phyloP scores from a whole-genome alignment of 2,113 vertebrate genomes.

The Sphaerodactylus townsendi region DNA sequence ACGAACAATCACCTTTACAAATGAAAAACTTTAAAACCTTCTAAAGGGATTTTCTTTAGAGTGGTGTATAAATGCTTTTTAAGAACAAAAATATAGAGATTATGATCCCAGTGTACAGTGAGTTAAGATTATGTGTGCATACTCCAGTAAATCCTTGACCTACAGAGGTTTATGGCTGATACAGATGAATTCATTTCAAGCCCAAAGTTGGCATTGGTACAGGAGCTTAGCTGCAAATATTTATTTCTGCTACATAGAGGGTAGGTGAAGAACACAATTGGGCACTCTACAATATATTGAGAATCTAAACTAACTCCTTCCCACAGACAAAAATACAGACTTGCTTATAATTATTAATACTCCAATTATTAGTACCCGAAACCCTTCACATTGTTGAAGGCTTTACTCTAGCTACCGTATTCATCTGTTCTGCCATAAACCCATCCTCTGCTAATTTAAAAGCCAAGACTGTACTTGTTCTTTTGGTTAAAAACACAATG shows the following conservation, averaged over 20 bases:
- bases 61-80: conserved; percentile 9
- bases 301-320: not conserved
- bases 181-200: conserved; percentile 42
- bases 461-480: not conserved
- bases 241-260: conserved; percentile 30
- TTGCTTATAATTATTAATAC: not conserved
- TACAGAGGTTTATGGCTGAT: conserved; percentile 54
- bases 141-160: conserved; percentile 35
- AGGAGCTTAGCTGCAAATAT: conserved; percentile 27
- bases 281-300: fast-evolving
- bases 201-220: conserved; percentile 34
- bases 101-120: conserved; percentile 23
- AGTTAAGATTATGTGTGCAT: conserved; percentile 38
- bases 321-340: not conserved
- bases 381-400: not conserved
- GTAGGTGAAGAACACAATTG: conserved; percentile 37
- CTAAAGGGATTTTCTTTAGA: conserved; percentile 15
- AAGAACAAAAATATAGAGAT: conserved; percentile 18
- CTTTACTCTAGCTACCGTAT: too few species aligned
- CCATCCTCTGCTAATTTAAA: not conserved
- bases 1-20: conserved; percentile 7
- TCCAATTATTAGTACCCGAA: not conserved
- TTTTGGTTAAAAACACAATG: not conserved
- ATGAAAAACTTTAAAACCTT: conserved; percentile 18
- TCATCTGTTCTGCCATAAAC: not conserved